Conservation (phyloP, 2,888 invertebrate species). For the Colletes collaris region DNA sequence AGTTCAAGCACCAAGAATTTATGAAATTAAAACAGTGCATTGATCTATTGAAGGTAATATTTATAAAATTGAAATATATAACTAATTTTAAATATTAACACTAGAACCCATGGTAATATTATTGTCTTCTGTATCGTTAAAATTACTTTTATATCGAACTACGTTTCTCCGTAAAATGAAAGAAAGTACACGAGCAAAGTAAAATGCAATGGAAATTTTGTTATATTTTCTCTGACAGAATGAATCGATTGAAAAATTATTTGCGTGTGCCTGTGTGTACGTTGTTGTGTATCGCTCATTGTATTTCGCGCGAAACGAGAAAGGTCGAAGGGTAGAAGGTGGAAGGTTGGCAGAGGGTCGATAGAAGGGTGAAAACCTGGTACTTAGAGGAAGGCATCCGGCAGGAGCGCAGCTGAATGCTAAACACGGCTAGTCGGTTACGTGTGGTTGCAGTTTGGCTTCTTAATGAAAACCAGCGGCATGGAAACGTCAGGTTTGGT, state of each 20-base stretch:
- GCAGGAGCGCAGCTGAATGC: constrained; percentile 62
- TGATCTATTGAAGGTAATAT: not conserved
- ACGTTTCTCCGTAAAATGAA: too few relatives aligned
- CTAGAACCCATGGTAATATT: too few relatives aligned
- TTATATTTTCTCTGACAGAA: not conserved
- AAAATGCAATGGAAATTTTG: too few relatives aligned
- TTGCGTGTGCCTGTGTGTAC: too few relatives aligned
- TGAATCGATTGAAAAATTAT: too few relatives aligned
- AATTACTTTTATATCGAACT: too few relatives aligned
- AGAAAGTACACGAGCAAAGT: too few relatives aligned
- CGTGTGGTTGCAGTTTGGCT: constrained; percentile 65
- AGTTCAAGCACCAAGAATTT: not conserved
- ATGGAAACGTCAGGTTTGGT: constrained; percentile 69
- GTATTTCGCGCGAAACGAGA: not conserved
- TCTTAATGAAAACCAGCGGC: constrained; percentile 73
- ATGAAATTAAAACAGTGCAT: not conserved
- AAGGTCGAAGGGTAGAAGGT: not conserved
- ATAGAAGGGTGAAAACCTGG: constrained; percentile 52
- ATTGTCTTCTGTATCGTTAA: too few relatives aligned
- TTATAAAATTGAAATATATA: too few relatives aligned
- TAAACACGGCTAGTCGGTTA: constrained; percentile 71
- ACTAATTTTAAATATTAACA: too few relatives aligned
- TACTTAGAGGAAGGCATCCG: constrained; percentile 48
- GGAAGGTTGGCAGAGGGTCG: constrained; percentile 55
- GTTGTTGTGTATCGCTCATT: not conserved